Percentiles rank a stretch among this genome's conserved stretches.
These are phyloP conservation scores for Lagenorhynchus albirostris DNA, from an alignment of 2,113 vertebrate genomes.

Conservation along the genomic window DNA sequence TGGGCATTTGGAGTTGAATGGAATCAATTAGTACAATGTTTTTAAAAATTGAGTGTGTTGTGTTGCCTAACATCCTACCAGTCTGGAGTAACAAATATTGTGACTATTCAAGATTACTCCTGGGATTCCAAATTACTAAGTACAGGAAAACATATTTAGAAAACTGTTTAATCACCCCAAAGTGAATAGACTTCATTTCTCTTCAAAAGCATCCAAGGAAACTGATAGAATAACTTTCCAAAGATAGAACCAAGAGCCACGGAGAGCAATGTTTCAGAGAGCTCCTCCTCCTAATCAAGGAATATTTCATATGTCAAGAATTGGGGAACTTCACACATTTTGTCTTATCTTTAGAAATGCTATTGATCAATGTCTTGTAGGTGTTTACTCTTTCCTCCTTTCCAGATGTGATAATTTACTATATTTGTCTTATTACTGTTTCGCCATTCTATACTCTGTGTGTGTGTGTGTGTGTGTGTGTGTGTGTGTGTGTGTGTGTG, in stretches of 20 bases:
- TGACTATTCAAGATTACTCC: not conserved
- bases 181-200: not conserved
- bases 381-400: not conserved
- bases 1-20: not conserved
- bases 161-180: not conserved
- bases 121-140: not conserved
- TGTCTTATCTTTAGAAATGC: not conserved
- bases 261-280: not conserved
- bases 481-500: not conserved
- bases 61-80: not conserved
- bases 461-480: fast-evolving
- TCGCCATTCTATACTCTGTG: fast-evolving
- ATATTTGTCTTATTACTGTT: not conserved
- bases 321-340: not conserved
- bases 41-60: not conserved
- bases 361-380: not conserved
- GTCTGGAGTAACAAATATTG: not conserved
- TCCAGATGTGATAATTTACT: not conserved
- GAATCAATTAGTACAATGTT: not conserved
- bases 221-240: not conserved
- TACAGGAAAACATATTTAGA: not conserved
- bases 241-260: not conserved
- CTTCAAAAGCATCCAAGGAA: not conserved
- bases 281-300: not conserved
- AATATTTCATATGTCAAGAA: not conserved